Evolutionary conservation across 2,113 vertebrate genomes (phyloP).

Genomic region (Speoplatyrhinus poulsoni): DNA sequence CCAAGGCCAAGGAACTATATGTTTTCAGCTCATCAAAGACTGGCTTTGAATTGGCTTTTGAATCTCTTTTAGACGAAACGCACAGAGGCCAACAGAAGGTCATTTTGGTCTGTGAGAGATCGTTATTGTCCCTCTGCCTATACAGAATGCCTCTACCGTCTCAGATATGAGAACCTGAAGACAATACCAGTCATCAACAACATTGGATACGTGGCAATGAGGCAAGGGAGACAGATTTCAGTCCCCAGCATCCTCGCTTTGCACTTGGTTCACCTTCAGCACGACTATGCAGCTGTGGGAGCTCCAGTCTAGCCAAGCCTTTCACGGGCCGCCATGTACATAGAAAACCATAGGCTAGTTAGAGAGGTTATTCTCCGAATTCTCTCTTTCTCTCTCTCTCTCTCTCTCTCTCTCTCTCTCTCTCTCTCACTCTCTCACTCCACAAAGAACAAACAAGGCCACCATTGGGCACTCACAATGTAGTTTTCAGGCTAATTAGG

Average conservation of each 20-base stretch:
- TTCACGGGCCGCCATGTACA: no score
- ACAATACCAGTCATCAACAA: neutral
- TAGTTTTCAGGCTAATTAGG: no score
- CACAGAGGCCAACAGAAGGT: neutral
- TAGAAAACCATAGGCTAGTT: no score
- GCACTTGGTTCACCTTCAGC: no score
- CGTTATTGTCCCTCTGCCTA: neutral
- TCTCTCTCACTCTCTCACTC: conserved; percentile 3
- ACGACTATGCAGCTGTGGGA: no score
- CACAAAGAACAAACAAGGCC: no score
- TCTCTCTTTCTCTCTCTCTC: conserved; percentile 1
- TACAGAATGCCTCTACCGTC: neutral
- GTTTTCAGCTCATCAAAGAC: conserved; percentile 3
- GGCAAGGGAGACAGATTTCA: neutral
- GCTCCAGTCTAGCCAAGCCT: no score
- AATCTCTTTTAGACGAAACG: neutral
- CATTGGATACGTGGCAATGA: neutral
- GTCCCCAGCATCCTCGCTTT: neutral
- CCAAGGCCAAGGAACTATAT: neutral
- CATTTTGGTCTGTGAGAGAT: neutral
- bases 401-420: conserved; percentile 13
- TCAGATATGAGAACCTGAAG: neutral
- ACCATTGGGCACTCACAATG: no score
- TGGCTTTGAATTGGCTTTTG: neutral
- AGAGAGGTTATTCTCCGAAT: no score